Base-by-base conservation (phyloP, 2,888 invertebrate genomes). In the Stenichneumon culpator region DNA sequence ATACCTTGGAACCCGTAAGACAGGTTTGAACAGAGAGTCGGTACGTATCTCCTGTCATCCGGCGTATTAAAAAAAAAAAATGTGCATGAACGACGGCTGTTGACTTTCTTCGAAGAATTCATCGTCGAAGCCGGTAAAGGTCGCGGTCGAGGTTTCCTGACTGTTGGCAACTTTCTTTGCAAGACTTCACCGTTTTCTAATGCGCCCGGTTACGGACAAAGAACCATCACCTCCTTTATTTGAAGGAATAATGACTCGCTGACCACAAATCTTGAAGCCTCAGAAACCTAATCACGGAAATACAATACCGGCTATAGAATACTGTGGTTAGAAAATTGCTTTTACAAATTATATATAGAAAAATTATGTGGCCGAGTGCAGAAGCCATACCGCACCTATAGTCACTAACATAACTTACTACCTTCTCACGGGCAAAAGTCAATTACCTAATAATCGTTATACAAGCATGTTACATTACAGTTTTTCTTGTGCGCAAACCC, bases 11-110 rank as follows among this genome's bases (percentile, higher is more conserved):
- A 63, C 28, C 52, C 44, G 65, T 50, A 54, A 5, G 52, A 72
- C 84, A 65, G 77, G 84, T 84, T 81, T 81, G 72, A 78, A 77
- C 39, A 25, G 84, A 57, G 47, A 25, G 16, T 9, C 60, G 80
- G 70, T 11, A 32, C 32, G 68, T 77, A 83, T 63, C 52, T 36
- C 36, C 52, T n/a, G 6, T 11, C 60, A 36, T 28, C n/a, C 57
- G n/a, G 44, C 70, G 36, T 7, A 32, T 36, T 50, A 16, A 63
- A n/a, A 60, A 16, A 63, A n/a, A 60, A 80, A 84, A 50, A 78
- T 68, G 50, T 72, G 6, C 63, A 65, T 77, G 60, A 69, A 70
- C 67, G 47, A 68, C 19, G 6, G 19, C 32, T 7, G 52, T 22
- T 28, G 25, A 57, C 80, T 79, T 84, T 77, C 72, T 77, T 77